These are phyloP conservation scores for Helleia helle DNA, from an alignment of 2,888 invertebrate genomes.

Conservation along the genomic window DNA sequence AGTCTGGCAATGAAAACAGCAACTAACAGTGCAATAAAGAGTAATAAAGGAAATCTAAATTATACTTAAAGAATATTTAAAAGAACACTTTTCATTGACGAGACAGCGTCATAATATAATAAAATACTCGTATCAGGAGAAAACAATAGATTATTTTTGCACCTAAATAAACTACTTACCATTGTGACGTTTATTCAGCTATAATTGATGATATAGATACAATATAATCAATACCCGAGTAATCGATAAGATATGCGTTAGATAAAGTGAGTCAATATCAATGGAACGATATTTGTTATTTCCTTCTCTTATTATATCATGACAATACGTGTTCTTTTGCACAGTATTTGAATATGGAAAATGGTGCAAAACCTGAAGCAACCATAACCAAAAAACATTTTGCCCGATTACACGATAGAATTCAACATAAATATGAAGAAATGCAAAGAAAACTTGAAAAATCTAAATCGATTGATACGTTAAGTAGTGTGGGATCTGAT, in stretches of 20 bases:
- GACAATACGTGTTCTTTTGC: conserved; percentile 8
- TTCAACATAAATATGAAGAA: conserved; percentile 52
- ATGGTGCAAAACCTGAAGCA: conserved; percentile 22
- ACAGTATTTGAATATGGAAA: conserved; percentile 30
- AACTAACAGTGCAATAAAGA: too few species aligned
- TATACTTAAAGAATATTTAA: too few species aligned
- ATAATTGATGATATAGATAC: conserved; percentile 16
- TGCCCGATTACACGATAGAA: conserved; percentile 43
- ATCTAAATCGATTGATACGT: conserved; percentile 49
- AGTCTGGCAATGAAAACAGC: too few species aligned
- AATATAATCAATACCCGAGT: conserved; percentile 49
- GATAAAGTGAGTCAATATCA: conserved; percentile 22
- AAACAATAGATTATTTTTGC: too few species aligned
- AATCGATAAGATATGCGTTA: conserved; percentile 17
- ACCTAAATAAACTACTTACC: background rate
- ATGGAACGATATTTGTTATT: conserved; percentile 13
- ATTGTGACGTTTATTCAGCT: background rate
- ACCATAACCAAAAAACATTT: conserved; percentile 38
- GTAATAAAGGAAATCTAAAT: too few species aligned
- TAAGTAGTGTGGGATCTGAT: conserved; percentile 35
- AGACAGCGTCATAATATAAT: too few species aligned
- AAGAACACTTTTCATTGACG: too few species aligned
- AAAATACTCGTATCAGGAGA: too few species aligned
- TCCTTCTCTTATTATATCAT: conserved; percentile 15
- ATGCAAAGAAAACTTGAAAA: conserved; percentile 55